Base-by-base conservation (phyloP, 2,888 invertebrate genomes). In the Parasteatoda lunata region DNA sequence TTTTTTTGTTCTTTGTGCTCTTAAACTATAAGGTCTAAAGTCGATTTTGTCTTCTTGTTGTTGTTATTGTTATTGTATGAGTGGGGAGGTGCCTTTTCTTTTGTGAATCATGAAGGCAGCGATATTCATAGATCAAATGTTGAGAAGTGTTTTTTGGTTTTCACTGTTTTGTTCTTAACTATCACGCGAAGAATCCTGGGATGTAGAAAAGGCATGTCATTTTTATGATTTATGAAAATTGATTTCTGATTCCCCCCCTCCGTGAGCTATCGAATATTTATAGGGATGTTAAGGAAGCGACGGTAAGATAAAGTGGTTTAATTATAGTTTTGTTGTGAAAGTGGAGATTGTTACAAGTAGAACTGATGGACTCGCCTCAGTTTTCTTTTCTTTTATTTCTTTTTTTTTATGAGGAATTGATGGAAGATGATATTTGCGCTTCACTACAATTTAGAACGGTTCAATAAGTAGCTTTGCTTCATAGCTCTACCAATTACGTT, bases 1-100 rank as follows among this genome's bases (percentile, higher is more conserved):
- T 15, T 9, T 68, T 68, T 68, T 1, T n/a, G n/a, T n/a, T 13
- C 45, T 15, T 68, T 68, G 66, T 68, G 9, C 66, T 15, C 3
- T 9, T 13, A 59, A n/a, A 59, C n/a, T 59, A 59, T 59, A 59
- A 59, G 59, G n/a, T 13, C 3, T 59, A n/a, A 59, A 59, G n/a
- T 9, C 59, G 11, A 59, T 59, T 59, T 59, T 59, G 3, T 59
- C 11, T 59, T 59, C 11, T 30, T 30, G 30, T 30, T 59, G 8
- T 59, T 59, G 59, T 59, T 59, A 59, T 59, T 59, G n/a, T 59
- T 59, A 59, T 59, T 59, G n/a, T 9, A 59, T n/a, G 59, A 59
- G 59, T 59, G 59, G 59, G 59, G 59, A 59, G 59, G 59, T 5
- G 9, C 59, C 59, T 59, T 59, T 59, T 59, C 59, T 59, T 59